Evolutionary conservation across 2,113 vertebrate genomes (phyloP).

Genomic region (Neogale vison): DNA sequence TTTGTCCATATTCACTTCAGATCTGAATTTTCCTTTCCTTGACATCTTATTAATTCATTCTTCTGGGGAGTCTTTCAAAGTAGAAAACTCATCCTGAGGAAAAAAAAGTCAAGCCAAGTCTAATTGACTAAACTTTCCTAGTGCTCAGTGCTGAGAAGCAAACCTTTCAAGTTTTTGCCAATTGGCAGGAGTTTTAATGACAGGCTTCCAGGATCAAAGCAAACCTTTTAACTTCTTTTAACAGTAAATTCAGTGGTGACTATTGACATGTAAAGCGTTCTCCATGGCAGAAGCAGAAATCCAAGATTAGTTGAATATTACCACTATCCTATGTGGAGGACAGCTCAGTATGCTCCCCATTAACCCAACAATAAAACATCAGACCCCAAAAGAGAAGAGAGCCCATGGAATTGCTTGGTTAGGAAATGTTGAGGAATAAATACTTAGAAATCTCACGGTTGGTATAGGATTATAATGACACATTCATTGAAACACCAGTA

Average conservation of each 20-base stretch:
- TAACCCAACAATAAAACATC: not conserved
- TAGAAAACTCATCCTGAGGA: conserved; percentile 38
- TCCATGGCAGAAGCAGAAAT: conserved; percentile 18
- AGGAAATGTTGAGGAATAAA: not conserved
- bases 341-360: not conserved
- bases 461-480: not conserved
- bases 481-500: not conserved
- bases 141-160: conserved; percentile 18
- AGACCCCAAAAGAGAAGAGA: not conserved
- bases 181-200: conserved; percentile 58
- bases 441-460: not conserved
- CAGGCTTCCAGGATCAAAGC: conserved; percentile 55
- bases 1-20: conserved; percentile 44
- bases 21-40: conserved; percentile 53
- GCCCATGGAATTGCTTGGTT: not conserved
- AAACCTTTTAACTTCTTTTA: conserved; percentile 53
- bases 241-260: conserved; percentile 31
- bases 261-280: conserved; percentile 37
- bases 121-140: conserved; percentile 65
- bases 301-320: conserved; percentile 23
- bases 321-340: not conserved
- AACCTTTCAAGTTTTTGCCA: conserved; percentile 62
- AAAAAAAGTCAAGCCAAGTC: conserved; percentile 54
- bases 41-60: conserved; percentile 49
- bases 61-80: conserved; percentile 60